Evolutionary conservation across 2,797 vertebrate species (phyloP), one percentile per base, ranked within the genome.

Genomic region (Paratrypauchen microcephalus): DNA sequence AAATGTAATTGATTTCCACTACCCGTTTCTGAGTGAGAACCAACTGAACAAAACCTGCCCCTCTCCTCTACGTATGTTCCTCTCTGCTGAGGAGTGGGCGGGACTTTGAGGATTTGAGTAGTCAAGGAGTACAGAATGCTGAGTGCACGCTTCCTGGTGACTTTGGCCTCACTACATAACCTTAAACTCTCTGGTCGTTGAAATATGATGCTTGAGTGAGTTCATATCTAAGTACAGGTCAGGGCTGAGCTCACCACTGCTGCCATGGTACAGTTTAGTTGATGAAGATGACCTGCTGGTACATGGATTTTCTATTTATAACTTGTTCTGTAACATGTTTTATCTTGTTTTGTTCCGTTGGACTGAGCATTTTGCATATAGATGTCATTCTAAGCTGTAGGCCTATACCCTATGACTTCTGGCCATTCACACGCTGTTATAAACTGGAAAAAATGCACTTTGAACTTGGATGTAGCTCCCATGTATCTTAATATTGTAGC

Each of bases 101-200:
- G 41, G 50, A 21, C 8, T 52, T 21, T 5, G 52, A 55, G 52
- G 11, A 21, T 7, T 21, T 5, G 50, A 24, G 52, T n/a, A 21
- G 19, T n/a, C 3, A 2, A 54, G n/a, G 52, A 32, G 4, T 28
- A 45, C 13, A 67, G 66, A 79, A 70, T 63, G 73, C 75, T 79
- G 76, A 84, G 76, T 62, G 68, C 12, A 78, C 80, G 75, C 64
- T 75, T 78, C 69, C 58, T 68, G 18, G 13, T 83, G 75, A 81
- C 74, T 84, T 80, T 79, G 77, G 70, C 65, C 67, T 58, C 50
- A 67, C 80, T 75, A 55, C 48, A 65, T 68, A 66, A 73, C 71
- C 74, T 79, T 59, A 71, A 70, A 79, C 70, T 71, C 52, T 69
- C 56, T 64, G 71, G 64, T 65, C 30, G 23, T 65, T 64, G 24